Evolutionary conservation across 2,797 vertebrate species (phyloP).

Genomic region (Myiothlypis chrysogaster): DNA sequence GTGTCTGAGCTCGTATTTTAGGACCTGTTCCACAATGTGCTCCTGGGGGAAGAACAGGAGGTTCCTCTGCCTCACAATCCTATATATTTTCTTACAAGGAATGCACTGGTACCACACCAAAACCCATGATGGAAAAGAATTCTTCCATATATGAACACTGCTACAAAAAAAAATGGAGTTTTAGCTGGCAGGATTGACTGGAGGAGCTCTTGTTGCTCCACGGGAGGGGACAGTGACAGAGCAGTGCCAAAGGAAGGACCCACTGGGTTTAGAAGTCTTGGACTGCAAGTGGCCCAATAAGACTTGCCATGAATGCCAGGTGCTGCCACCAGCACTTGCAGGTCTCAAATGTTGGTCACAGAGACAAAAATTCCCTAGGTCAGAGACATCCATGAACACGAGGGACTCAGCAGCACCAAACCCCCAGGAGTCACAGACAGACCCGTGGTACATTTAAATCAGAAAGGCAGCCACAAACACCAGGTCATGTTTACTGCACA

Average conservation of each 20-base stretch:
- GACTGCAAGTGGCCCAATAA: not conserved
- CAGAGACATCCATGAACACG: not conserved
- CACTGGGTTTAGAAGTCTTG: not conserved
- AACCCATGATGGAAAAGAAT: rapidly evolving
- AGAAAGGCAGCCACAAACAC: not conserved
- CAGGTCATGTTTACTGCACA: rapidly evolving
- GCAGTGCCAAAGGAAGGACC: rapidly evolving
- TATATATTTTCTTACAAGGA: not conserved
- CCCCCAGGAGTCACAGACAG: not conserved
- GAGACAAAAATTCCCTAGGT: not conserved
- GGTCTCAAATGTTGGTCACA: not conserved
- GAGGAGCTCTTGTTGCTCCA: not conserved
- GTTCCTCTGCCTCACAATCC: not conserved
- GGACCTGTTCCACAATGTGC: not conserved
- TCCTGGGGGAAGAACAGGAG: not conserved
- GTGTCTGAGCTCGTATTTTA: not conserved
- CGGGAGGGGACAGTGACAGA: not conserved
- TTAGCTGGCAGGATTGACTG: not conserved
- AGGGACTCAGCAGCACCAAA: not conserved
- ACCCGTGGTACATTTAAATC: not conserved
- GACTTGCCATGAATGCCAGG: not conserved
- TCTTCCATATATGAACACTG: not conserved
- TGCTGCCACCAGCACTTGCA: not conserved
- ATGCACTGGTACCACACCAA: not conserved
- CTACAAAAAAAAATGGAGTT: not conserved